Evolutionary conservation across 2,797 vertebrate genomes (phyloP).

Genomic region (Poecilia picta): DNA sequence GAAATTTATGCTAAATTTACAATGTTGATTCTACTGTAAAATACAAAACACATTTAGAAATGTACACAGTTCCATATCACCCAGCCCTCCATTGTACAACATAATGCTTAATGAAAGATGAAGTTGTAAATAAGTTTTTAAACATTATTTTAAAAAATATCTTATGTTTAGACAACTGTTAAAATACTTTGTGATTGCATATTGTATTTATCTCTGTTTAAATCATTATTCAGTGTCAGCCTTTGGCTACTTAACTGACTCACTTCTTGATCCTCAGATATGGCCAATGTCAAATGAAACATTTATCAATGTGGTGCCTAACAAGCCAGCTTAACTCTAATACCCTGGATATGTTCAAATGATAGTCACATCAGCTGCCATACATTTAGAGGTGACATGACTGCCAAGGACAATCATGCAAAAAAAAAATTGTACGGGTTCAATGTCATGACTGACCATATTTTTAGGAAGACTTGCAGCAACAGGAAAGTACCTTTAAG

Average conservation of each 20-base stretch:
- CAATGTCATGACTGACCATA: constrained; percentile 59
- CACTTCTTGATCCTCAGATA: constrained; percentile 42
- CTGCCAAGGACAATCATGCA: constrained; percentile 69
- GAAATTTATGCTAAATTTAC: not conserved
- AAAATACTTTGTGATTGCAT: not conserved
- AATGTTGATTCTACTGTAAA: not conserved
- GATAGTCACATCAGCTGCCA: constrained; percentile 84
- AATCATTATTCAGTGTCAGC: constrained; percentile 48
- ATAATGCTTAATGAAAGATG: not conserved
- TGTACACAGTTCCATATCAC: not conserved
- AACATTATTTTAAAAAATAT: not conserved
- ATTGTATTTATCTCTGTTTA: constrained; percentile 22
- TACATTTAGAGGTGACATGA: constrained; percentile 80
- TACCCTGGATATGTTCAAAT: constrained; percentile 83
- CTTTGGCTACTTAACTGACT: constrained; percentile 16
- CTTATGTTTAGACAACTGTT: not conserved
- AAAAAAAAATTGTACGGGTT: constrained; percentile 60
- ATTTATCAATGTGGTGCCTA: constrained; percentile 82
- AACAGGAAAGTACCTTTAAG: not conserved
- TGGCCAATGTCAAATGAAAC: constrained; percentile 77
- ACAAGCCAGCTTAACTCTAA: constrained; percentile 86
- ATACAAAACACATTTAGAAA: not conserved
- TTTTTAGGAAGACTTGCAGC: constrained; percentile 46
- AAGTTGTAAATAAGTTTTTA: not conserved
- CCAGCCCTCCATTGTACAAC: not conserved